A percentile compares a stretch with the other conserved stretches of the same genome.
Evolutionary conservation across 2,888 invertebrate species (phyloP).

Genomic region (Stratiomys singularior): DNA sequence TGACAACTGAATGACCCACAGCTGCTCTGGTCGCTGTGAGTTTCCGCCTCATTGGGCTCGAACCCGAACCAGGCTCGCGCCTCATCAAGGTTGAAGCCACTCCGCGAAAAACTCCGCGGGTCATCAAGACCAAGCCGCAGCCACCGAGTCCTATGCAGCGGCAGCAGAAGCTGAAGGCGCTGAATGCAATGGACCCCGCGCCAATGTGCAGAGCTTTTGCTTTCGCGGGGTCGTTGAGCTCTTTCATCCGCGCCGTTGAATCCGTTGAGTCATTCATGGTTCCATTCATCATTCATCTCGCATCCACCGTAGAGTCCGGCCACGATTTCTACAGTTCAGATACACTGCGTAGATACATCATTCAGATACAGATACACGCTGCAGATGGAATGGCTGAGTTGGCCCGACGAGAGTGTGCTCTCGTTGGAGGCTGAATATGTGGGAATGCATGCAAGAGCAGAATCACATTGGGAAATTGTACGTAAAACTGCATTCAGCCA

Average conservation of each 20-base stretch:
- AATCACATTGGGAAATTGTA: background rate
- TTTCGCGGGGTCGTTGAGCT: conserved; percentile 39
- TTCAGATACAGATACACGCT: background rate
- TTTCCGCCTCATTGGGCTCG: conserved; percentile 49
- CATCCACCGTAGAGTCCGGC: background rate
- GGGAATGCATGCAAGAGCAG: background rate
- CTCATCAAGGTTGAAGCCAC: conserved; percentile 19
- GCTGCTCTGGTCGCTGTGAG: conserved; percentile 53
- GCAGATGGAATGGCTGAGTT: background rate
- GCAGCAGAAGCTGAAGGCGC: background rate
- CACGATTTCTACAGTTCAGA: too few species aligned
- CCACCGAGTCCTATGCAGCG: background rate
- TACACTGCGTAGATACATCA: background rate
- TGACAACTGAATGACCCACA: conserved; percentile 56
- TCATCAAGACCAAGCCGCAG: conserved; percentile 10
- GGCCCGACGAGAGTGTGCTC: background rate
- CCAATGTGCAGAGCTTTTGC: background rate
- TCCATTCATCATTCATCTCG: conserved; percentile 12
- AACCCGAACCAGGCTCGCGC: conserved; percentile 5
- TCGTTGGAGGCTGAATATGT: conserved; percentile 13
- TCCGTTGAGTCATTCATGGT: conserved; percentile 7
- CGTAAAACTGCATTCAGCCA: conserved; percentile 26
- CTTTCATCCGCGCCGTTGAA: conserved; percentile 24
- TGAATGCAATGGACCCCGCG: conserved; percentile 23
- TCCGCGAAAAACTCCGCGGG: conserved; percentile 36